These are phyloP conservation scores for Glyptemys insculpta DNA, from an alignment of 2,797 vertebrate species.

Conservation along the genomic window DNA sequence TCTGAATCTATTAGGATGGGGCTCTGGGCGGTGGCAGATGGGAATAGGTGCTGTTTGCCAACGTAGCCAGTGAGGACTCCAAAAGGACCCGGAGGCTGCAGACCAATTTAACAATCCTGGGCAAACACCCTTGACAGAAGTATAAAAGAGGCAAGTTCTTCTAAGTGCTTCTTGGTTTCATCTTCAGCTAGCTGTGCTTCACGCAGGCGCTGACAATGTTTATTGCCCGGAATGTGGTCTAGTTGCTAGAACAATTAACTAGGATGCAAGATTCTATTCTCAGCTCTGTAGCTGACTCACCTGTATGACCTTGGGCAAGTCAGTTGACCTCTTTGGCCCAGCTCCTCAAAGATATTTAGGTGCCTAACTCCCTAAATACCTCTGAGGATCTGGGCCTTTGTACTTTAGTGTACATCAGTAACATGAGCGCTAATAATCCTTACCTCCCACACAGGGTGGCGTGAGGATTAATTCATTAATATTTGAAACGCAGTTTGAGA, in stretches of 20 bases:
- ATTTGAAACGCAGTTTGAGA: slow-evolving; percentile 70
- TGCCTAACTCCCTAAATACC: neutral
- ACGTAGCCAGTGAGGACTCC: neutral
- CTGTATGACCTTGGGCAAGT: slow-evolving; percentile 22
- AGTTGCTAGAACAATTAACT: slow-evolving; percentile 43
- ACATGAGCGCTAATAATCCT: slow-evolving; percentile 68
- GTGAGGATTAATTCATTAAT: slow-evolving; percentile 67
- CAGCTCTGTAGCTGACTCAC: slow-evolving; percentile 64
- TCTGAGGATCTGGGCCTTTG: slow-evolving; percentile 45
- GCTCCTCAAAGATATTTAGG: too few species aligned
- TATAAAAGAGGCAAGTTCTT: neutral
- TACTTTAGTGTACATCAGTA: slow-evolving; percentile 67
- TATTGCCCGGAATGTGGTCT: accelerated
- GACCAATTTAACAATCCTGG: neutral
- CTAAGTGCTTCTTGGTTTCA: neutral
- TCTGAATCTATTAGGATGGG: neutral
- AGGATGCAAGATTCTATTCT: slow-evolving; percentile 42
- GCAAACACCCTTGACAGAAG: neutral
- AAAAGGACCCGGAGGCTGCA: neutral
- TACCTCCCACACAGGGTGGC: slow-evolving; percentile 38
- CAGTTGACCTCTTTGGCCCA: neutral
- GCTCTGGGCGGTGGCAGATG: neutral
- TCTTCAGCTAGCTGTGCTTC: neutral
- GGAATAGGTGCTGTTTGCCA: neutral
- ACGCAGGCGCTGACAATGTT: neutral